Conservation (phyloP, 2,888 invertebrate genomes). For the Mimachlamys varia region DNA sequence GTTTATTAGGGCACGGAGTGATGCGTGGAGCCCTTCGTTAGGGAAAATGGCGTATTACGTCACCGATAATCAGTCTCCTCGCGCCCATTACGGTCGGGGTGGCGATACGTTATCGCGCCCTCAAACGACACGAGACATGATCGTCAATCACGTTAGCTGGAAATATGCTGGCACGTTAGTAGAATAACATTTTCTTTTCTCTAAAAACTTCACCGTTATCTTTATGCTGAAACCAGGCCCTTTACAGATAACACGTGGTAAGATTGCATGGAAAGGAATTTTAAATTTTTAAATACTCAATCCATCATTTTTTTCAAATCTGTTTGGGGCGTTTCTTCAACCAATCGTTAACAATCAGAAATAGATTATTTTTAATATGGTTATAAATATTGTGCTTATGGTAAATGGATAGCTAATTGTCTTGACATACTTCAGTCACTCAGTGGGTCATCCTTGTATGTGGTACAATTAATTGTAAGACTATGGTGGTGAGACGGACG, state of each 20-base stretch:
- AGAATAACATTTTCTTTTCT: neutral
- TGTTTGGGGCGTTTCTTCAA: neutral
- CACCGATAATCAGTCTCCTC: neutral
- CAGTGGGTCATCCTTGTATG: too few species aligned
- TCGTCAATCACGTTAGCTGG: neutral
- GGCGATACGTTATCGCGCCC: neutral
- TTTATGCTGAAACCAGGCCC: neutral
- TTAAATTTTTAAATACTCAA: neutral
- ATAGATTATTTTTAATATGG: neutral
- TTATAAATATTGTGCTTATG: neutral
- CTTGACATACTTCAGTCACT: neutral
- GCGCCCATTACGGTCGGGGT: neutral
- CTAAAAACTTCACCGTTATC: neutral
- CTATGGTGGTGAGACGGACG: too few species aligned
- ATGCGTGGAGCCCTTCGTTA: slow-evolving; percentile 31
- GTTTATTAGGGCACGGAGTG: slow-evolving; percentile 16
- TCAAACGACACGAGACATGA: neutral
- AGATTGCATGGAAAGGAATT: neutral
- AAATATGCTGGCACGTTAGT: neutral
- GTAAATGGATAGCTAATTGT: neutral
- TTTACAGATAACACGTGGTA: neutral
- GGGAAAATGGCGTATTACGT: neutral
- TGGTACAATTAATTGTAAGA: too few species aligned
- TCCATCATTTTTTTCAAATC: neutral
- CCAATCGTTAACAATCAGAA: neutral